phyloP scores from a whole-genome alignment of 2,888 invertebrate species.

The Pyralis farinalis region DNA sequence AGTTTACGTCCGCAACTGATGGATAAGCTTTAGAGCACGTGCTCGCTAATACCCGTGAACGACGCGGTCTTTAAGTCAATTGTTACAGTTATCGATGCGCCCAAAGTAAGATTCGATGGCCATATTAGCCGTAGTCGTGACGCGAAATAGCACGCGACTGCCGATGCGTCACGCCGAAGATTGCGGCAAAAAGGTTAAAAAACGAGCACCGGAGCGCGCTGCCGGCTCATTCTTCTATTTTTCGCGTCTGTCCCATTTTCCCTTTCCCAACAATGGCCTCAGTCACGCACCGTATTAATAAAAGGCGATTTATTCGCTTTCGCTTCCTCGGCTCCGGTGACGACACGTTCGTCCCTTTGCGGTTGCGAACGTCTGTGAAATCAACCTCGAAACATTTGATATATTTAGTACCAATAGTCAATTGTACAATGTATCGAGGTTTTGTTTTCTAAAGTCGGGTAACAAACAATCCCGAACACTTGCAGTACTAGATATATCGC shows the following conservation, averaged over 20 bases:
- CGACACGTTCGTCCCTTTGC: slow-evolving; percentile 65
- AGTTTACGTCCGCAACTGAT: background rate
- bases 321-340: slow-evolving; percentile 63
- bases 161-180: slow-evolving; percentile 43
- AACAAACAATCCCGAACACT: too few relatives aligned
- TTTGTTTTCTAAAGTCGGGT: too few relatives aligned
- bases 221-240: slow-evolving; percentile 64
- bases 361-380: slow-evolving; percentile 48
- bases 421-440: too few relatives aligned
- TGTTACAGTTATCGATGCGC: slow-evolving; percentile 35
- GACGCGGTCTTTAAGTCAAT: slow-evolving; percentile 1
- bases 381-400: slow-evolving; percentile 35
- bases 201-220: slow-evolving; percentile 50
- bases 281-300: slow-evolving; percentile 70
- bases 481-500: too few relatives aligned
- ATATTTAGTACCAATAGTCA: slow-evolving; percentile 27
- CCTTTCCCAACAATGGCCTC: slow-evolving; percentile 74
- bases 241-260: slow-evolving; percentile 68
- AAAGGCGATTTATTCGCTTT: slow-evolving; percentile 76
- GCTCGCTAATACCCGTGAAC: slow-evolving; percentile 2
- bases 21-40: slow-evolving; percentile 32
- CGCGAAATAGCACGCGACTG: slow-evolving; percentile 55
- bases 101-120: slow-evolving; percentile 39
- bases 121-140: slow-evolving; percentile 58
- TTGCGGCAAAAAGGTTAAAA: slow-evolving; percentile 33